Conservation (phyloP, 2,113 vertebrate genomes). For the Microcebus griseorufus region DNA sequence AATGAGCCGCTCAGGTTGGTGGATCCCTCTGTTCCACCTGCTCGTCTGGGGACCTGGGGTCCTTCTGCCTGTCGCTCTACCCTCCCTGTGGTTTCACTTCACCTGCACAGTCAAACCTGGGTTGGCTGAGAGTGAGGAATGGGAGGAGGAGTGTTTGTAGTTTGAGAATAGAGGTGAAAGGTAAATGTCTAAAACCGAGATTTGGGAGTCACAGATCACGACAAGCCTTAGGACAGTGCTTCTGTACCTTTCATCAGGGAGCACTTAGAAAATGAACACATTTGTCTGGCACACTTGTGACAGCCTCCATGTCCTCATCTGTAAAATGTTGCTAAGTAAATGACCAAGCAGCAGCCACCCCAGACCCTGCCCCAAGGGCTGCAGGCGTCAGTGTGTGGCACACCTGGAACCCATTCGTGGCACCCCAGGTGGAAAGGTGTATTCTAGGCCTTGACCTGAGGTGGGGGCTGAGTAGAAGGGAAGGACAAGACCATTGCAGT, state of each 20-base stretch:
- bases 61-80: neutral
- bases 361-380: neutral
- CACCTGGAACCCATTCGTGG: neutral
- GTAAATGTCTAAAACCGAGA: neutral
- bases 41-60: neutral
- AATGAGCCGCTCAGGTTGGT: neutral
- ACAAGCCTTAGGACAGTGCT: neutral
- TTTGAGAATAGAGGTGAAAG: neutral
- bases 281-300: neutral
- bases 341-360: neutral
- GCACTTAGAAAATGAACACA: neutral
- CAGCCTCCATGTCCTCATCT: too few species aligned
- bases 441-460: neutral
- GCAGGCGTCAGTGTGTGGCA: neutral
- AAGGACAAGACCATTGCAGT: neutral
- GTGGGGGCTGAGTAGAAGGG: neutral
- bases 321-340: too few species aligned
- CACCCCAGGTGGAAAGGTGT: neutral
- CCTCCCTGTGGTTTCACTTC: neutral
- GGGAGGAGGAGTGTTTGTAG: too few species aligned
- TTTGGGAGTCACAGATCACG: neutral
- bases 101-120: neutral
- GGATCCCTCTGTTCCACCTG: neutral
- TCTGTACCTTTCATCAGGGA: neutral
- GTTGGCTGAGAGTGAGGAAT: neutral